Evolutionary conservation across 2,888 invertebrate genomes (phyloP), one percentile per base, ranked within the genome.

Genomic region (Ceramica pisi): DNA sequence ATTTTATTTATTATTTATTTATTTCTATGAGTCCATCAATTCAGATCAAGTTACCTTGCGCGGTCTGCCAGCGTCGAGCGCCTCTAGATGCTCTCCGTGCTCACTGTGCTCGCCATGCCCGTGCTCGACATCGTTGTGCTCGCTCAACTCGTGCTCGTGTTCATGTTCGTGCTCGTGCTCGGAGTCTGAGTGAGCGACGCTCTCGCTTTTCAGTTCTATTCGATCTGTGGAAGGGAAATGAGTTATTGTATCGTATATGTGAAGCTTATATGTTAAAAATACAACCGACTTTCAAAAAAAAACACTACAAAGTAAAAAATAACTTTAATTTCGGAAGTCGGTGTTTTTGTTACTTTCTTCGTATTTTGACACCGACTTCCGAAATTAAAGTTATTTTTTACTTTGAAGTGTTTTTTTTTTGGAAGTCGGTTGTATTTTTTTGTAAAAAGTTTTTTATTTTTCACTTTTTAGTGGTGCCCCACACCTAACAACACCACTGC

Each of bases 31-130:
- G 12, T 26, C 59, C 53, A 67, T 67, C 78, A 77, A 61, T 80
- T 77, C 64, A 72, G 86, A 90, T 91, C 90, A 93, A 94, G 88
- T 89, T 94, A 95, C 95, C 95, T 95, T 95, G 88, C 95, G 93
- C 50, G 95, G 95, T 77, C 94, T 84, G 0, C 93, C 92, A 0
- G 92, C 88, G 74, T 94, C 94, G 44, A 94, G 79, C 7, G 91
- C 89, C 61, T 94, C 92, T 14, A 93, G 60, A 50, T 92, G 91
- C 50, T 93, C 94, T 55, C 88, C 88, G 55, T 87, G 89, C 67
- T 78, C 90, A 41, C 80, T 76, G 63, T 89, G 88, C 71, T 87
- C 94, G 51, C 88, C 87, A 48, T 87, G 89, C 44, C 85, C 86
- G 63, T 89, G 88, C 71, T 90, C 90, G 26, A 87, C 90, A 48